phyloP scores from a whole-genome alignment of 2,888 invertebrate genomes.

The Drosophila sordidapex region DNA sequence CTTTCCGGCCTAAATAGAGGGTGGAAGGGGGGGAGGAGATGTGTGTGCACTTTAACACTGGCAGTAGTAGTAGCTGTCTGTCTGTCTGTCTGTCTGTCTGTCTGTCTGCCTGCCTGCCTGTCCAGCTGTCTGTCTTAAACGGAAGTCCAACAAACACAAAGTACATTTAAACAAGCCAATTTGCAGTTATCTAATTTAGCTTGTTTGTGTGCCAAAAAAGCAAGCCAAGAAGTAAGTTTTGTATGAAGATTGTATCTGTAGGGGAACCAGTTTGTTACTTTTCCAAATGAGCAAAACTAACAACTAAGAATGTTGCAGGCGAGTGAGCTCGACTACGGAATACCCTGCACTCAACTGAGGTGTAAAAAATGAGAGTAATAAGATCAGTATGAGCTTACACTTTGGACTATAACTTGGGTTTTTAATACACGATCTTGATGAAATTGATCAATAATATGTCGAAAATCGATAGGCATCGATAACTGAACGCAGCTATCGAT shows the following conservation, averaged over 20 bases:
- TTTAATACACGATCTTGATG: neutral
- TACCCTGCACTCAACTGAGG: neutral
- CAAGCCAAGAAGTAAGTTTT: neutral
- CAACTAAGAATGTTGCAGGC: neutral
- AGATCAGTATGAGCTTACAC: neutral
- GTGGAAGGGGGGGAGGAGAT: too few relatives aligned
- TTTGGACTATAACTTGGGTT: fast-evolving
- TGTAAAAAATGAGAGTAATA: neutral
- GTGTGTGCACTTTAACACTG: slow-evolving; percentile 7
- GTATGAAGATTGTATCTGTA: neutral
- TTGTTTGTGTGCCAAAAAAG: neutral
- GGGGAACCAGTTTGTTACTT: neutral
- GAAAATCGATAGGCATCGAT: neutral
- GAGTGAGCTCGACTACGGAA: neutral
- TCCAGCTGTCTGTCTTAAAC: slow-evolving; percentile 41
- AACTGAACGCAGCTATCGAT: neutral
- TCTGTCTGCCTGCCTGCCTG: slow-evolving; percentile 24
- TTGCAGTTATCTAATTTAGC: slow-evolving; percentile 3
- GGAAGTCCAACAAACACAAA: slow-evolving; percentile 58
- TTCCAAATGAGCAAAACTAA: neutral
- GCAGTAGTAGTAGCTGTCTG: slow-evolving; percentile 54
- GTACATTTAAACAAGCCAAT: slow-evolving; percentile 17
- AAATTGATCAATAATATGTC: neutral
- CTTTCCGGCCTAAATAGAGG: slow-evolving; percentile 43
- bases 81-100: neutral